These are phyloP conservation scores for Corbicula japonica DNA, from an alignment of 2,888 invertebrate species.

Conservation along the genomic window DNA sequence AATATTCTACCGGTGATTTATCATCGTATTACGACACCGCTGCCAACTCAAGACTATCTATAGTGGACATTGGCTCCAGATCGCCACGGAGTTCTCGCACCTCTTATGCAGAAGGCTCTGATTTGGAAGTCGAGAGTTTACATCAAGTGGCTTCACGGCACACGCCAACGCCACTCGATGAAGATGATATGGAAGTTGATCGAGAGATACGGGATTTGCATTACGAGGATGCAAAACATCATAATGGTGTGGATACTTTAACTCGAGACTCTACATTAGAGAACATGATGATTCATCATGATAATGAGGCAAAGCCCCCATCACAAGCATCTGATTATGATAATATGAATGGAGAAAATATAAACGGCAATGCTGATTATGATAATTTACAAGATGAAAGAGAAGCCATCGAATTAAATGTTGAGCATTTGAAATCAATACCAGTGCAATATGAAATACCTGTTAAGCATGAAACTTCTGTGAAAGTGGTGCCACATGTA, in stretches of 20 bases:
- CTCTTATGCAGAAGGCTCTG: slow-evolving; percentile 82
- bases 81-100: slow-evolving; percentile 84
- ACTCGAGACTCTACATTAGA: slow-evolving; percentile 73
- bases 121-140: slow-evolving; percentile 78
- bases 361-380: slow-evolving; percentile 52
- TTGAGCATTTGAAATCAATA: slow-evolving; percentile 53
- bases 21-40: slow-evolving; percentile 83
- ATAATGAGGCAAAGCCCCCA: slow-evolving; percentile 66
- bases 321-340: slow-evolving; percentile 82
- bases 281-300: slow-evolving; percentile 63
- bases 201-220: slow-evolving; percentile 52
- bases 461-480: slow-evolving; percentile 35
- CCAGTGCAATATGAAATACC: slow-evolving; percentile 58
- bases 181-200: slow-evolving; percentile 61
- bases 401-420: slow-evolving; percentile 55
- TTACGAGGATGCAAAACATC: slow-evolving; percentile 39
- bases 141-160: slow-evolving; percentile 53
- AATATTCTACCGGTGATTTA: slow-evolving; percentile 78
- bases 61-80: slow-evolving; percentile 78
- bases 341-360: slow-evolving; percentile 68
- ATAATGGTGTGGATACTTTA: slow-evolving; percentile 38
- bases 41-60: slow-evolving; percentile 79
- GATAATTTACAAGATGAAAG: slow-evolving; percentile 46
- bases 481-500: neutral
- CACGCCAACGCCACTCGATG: slow-evolving; percentile 59